Conservation (phyloP, 2,113 vertebrate genomes). For the Solea solea region DNA sequence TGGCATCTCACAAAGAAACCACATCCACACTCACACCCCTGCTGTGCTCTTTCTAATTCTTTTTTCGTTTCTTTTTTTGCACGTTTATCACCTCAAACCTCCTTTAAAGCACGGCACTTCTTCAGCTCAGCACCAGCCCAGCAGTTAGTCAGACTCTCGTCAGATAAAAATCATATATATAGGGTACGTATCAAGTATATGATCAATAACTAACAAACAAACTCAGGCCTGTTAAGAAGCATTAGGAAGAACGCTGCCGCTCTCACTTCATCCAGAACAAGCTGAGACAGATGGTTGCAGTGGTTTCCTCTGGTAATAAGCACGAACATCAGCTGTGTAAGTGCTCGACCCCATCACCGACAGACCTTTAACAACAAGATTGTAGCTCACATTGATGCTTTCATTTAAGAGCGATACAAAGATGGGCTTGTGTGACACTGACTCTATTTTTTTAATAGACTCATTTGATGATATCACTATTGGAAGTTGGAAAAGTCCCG, state of each 20-base stretch:
- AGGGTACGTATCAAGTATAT: background rate
- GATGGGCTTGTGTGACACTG: too few species aligned
- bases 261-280: background rate
- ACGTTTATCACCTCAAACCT: constrained; percentile 55
- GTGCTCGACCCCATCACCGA: background rate
- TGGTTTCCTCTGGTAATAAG: constrained; percentile 30
- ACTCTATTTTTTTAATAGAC: too few species aligned
- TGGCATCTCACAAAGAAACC: background rate
- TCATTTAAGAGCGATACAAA: background rate
- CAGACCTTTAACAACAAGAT: background rate
- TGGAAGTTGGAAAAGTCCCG: too few species aligned
- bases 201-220: constrained; percentile 40
- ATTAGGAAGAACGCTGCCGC: background rate
- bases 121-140: constrained; percentile 29
- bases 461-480: too few species aligned
- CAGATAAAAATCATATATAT: constrained; percentile 14
- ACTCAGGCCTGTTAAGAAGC: constrained; percentile 31
- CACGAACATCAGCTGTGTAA: constrained; percentile 12
- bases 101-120: constrained; percentile 37
- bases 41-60: background rate
- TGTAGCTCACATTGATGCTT: constrained; percentile 5
- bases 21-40: background rate
- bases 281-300: constrained; percentile 41
- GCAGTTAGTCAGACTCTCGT: constrained; percentile 10
- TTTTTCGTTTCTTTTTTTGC: constrained; percentile 18